Base-by-base conservation (phyloP, 2,888 invertebrate genomes). In the Eupelmus urozonus region DNA sequence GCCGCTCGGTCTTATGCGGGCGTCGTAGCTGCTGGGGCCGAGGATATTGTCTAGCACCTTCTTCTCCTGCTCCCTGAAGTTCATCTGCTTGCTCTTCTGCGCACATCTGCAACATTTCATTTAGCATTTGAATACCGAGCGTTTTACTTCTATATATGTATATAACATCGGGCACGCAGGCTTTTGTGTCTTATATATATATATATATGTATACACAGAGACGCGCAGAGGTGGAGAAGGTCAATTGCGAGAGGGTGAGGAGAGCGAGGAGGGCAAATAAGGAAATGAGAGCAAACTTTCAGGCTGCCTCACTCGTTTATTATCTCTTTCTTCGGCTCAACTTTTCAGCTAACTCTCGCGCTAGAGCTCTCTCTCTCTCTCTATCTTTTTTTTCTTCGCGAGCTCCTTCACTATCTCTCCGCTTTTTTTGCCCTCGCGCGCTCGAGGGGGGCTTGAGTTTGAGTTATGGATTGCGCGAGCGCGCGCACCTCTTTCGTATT, bases 51-150 rank as follows among this genome's bases (percentile, higher is more conserved):
- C 97, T 91, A 97, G 92, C 87, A 97, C 96, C 91, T 96, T 95
- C 91, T 97, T 97, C 92, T 97, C 97, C 91, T 96, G 96, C 92
- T 96, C 96, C 86, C 97, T 93, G 92, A 96, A 97, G 93, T 97
- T 97, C 90, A 95, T 94, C 92, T 95, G 92, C 92, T 95, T 95
- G 92, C 3, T 70, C 16, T 95, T 92, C 91, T 93, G 94, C 92
- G 93, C 93, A 91, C 94, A 94, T 93, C 95, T 95, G 92, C 81
- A 86, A 86, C 16, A 53, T 18, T 73, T 7, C 42, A 34, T 34
- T 3, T 34, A 34, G 34, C n/a, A n/a, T n/a, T n/a, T n/a, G n/a
- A n/a, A n/a, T n/a, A n/a, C n/a, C n/a, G n/a, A n/a, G 34, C 34
- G 34, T 34, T 3, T 34, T 34, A 34, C 9, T 9, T 34, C 20